Evolutionary conservation across 2,113 vertebrate genomes (phyloP), one percentile per base, ranked within the genome.

Genomic region (Leptosomus discolor): DNA sequence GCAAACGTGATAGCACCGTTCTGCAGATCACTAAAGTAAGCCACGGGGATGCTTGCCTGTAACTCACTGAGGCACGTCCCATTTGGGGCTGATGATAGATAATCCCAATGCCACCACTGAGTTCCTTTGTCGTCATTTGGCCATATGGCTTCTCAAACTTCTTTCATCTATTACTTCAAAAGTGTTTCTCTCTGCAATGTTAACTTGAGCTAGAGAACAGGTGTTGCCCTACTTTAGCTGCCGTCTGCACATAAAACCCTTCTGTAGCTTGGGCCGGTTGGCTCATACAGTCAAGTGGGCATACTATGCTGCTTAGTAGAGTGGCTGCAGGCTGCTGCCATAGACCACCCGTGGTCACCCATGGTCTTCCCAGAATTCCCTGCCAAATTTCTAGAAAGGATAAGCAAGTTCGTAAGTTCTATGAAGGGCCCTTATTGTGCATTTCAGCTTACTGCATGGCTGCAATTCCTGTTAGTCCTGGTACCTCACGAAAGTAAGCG

Each of bases 201-300:
- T 88, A 68, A 64, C 71, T 79, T 90, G 48, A 90, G 79, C 67
- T 87, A 78, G 73, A 92, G 87, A 80, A 79, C 94, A 89, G 86
- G 91, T 96, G 92, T 75, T 96, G 76, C 83, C 96, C 94, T 97
- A 92, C 84, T 91, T 95, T 37, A 75, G 65, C 77, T 75, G 61
- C 94, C 83, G 79, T 91, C 94, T 94, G 92, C 45, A 61, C 36
- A 68, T 15, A 85, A 94, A 95, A 16, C 48, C 45, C 29, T 95
- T 46, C 53, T 87, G 56, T 58, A 92, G 9, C 81, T 85, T 77
- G 51, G 37, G 60, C 75, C 0, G 0, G 5, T 81, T 91, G 64
- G 17, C 51, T 67, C 23, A 64, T 7, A 7, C 17, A 80, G 58
- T 39, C 79, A 89, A 60, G 64, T 8, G 36, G 57, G 12, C 61